Evolutionary conservation across 2,113 vertebrate species (phyloP), one percentile per base, ranked within the genome.

Genomic region (Syngnathoides biaculeatus): DNA sequence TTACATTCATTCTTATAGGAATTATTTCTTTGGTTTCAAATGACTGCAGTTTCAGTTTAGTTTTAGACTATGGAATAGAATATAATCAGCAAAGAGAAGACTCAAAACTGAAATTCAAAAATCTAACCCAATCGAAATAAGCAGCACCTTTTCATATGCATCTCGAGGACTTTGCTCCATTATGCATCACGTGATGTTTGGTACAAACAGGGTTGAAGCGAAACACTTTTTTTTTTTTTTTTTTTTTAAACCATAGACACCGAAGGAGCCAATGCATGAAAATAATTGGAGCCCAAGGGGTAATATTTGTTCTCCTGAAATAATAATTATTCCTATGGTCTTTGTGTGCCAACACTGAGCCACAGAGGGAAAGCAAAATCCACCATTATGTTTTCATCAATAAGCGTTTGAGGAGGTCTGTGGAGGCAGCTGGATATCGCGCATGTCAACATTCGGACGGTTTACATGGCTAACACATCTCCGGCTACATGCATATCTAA

Each of bases 201-300:
- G 20, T 11, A 10, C 48, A 52, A 76, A 66, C 73, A 66, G 68
- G 73, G 69, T 84, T 71, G 73, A 75, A 80, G 73, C 68, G 82
- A 68, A 52, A 15, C 59, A 58, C 26, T 62, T 59, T 47, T 14
- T 68, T 56, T 40, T 66, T 71, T 53, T 13, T 62, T 67, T n/a
- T n/a, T n/a, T 60, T 77, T 72, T 69, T 45, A 12, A 64, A 73
- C 7, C 68, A 81, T 81, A 87, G 82, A 87, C 82, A 83, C 87
- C 74, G 80, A 84, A 86, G 82, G 78, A 90, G 86, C 87, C 86
- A 88, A 90, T 88, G 91, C 89, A 91, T 92, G 90, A 89, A 92
- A 92, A 92, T 92, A 92, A 92, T 92, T 92, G 88, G 89, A 89
- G 90, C 91, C 91, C 91, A 92, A 89, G 91, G 91, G 90, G 91